phyloP scores from a whole-genome alignment of 2,797 vertebrate species.

The Enteromius trimaculatus region DNA sequence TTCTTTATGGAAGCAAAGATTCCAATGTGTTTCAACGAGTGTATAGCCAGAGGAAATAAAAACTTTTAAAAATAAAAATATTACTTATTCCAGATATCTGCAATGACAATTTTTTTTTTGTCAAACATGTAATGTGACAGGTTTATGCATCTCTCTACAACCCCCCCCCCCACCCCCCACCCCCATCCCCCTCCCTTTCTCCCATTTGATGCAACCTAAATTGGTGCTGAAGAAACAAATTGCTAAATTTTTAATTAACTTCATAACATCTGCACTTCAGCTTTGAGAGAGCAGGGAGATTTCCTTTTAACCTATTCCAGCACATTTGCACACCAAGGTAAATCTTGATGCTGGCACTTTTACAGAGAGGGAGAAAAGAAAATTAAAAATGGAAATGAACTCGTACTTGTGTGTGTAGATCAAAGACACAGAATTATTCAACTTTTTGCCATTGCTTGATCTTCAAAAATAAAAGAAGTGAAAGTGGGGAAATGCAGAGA shows the following conservation, averaged over 20 bases:
- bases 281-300: slow-evolving; percentile 82
- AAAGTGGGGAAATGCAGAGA: slow-evolving; percentile 75
- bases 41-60: not conserved
- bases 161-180: slow-evolving; percentile 69
- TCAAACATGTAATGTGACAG: slow-evolving; percentile 69
- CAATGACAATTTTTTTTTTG: slow-evolving; percentile 28
- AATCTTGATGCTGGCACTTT: slow-evolving; percentile 85
- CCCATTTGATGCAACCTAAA: slow-evolving; percentile 84
- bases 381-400: slow-evolving; percentile 90
- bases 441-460: slow-evolving; percentile 88
- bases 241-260: slow-evolving; percentile 90
- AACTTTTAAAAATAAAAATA: not conserved
- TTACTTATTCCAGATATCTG: not conserved
- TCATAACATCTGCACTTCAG: slow-evolving; percentile 87
- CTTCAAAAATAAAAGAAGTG: slow-evolving; percentile 79
- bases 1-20: not conserved
- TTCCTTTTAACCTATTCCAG: slow-evolving; percentile 89
- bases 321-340: slow-evolving; percentile 88
- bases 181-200: no score
- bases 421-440: slow-evolving; percentile 87
- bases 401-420: slow-evolving; percentile 82
- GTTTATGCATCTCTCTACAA: slow-evolving; percentile 69
- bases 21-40: not conserved
- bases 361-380: slow-evolving; percentile 85
- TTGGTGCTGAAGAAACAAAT: slow-evolving; percentile 84